These are phyloP conservation scores for Callopanchax toddi DNA, from an alignment of 2,113 vertebrate species.

Conservation along the genomic window DNA sequence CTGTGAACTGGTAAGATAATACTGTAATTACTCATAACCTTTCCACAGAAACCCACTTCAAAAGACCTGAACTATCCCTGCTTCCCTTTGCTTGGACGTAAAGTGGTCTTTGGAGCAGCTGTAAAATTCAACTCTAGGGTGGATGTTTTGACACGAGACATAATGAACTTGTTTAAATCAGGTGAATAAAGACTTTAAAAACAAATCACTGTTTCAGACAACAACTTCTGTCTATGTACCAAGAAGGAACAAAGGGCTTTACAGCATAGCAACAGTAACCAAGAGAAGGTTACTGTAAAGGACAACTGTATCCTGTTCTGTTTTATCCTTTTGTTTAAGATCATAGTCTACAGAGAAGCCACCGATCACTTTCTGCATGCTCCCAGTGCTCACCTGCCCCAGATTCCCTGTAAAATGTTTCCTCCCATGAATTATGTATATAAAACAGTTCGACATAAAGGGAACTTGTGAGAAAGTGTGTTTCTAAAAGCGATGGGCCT, in stretches of 20 bases:
- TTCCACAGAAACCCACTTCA: neutral
- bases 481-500: slow-evolving; percentile 36
- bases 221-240: neutral
- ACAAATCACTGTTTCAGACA: neutral
- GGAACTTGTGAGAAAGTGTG: slow-evolving; percentile 33
- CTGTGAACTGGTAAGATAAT: too few species aligned
- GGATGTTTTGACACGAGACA: neutral
- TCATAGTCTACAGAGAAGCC: slow-evolving; percentile 19
- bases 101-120: neutral
- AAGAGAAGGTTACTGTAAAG: slow-evolving; percentile 4
- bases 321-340: slow-evolving; percentile 21
- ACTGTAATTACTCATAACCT: too few species aligned
- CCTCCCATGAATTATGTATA: slow-evolving; percentile 26
- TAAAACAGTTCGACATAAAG: slow-evolving; percentile 27
- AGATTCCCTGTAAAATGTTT: slow-evolving; percentile 24
- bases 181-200: neutral
- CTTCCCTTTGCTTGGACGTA: neutral
- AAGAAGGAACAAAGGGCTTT: slow-evolving; percentile 6
- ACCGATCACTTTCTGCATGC: slow-evolving; percentile 23
- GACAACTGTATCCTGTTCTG: slow-evolving; percentile 4
- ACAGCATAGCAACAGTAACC: slow-evolving; percentile 11
- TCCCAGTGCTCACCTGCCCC: slow-evolving; percentile 19
- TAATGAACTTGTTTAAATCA: neutral
- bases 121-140: neutral
- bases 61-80: neutral